Percentiles rank a stretch among this genome's conserved stretches.
phyloP scores from a whole-genome alignment of 2,888 invertebrate species.

The Eudasyphora cyanicolor region DNA sequence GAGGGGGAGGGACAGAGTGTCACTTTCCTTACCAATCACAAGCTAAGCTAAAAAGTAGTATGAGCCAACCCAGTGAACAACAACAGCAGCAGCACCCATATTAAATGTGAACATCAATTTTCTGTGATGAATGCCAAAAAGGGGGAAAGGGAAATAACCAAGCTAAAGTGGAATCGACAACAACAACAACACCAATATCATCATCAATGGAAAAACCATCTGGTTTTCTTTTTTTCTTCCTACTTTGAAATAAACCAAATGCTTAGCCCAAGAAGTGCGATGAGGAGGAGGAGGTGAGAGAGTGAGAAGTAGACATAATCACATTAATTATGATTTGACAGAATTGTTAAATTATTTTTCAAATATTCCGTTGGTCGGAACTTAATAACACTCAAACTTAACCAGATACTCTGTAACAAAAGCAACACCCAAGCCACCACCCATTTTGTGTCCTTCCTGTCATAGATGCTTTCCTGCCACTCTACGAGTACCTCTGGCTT shows the following conservation, averaged over 20 bases:
- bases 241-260: conserved; percentile 13
- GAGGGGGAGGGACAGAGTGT: conserved; percentile 1
- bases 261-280: not conserved
- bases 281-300: not conserved
- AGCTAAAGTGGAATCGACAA: not conserved
- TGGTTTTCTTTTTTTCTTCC: conserved; percentile 7
- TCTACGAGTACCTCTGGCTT: conserved; percentile 1
- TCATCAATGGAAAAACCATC: conserved; percentile 20
- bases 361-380: not conserved
- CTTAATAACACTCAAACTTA: conserved; percentile 15
- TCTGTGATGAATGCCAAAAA: not conserved
- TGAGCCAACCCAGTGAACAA: not conserved
- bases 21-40: not conserved
- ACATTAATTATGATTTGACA: conserved; percentile 64
- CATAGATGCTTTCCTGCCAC: not conserved
- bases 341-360: conserved; percentile 58
- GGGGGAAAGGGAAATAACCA: conserved; percentile 15
- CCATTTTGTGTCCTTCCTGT: not conserved
- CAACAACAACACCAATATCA: not conserved
- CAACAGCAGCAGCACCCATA: not conserved
- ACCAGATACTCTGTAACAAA: not conserved
- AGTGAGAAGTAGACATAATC: conserved; percentile 19
- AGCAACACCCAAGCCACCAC: not conserved
- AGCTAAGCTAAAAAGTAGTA: not conserved
- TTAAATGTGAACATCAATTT: conserved; percentile 13